Conservation (phyloP, 1,140 invertebrate species). For the Penaeus vannamei region DNA sequence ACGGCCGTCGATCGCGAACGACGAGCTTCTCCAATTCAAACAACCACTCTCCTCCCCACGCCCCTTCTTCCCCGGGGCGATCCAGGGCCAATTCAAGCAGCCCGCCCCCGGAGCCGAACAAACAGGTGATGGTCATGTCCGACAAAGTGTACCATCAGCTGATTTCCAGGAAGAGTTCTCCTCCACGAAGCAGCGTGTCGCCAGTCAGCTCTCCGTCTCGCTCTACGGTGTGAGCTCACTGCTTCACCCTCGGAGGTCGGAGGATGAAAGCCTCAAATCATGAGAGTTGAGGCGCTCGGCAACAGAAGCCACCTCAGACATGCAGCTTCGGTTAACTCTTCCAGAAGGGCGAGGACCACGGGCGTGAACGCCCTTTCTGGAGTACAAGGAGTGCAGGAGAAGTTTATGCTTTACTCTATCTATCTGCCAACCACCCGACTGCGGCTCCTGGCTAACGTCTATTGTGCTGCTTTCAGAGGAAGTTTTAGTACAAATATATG, state of each 20-base stretch:
- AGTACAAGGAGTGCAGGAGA: too few species aligned
- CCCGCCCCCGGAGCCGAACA: slow-evolving; percentile 35
- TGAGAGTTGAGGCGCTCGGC: not conserved
- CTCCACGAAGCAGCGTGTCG: slow-evolving; percentile 40
- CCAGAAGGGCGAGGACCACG: too few species aligned
- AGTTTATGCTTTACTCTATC: too few species aligned
- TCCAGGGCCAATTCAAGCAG: slow-evolving; percentile 49
- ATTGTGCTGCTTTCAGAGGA: too few species aligned
- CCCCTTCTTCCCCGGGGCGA: slow-evolving; percentile 30
- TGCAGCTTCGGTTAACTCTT: too few species aligned
- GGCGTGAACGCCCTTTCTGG: too few species aligned
- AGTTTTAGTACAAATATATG: too few species aligned
- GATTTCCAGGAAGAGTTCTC: slow-evolving; percentile 34
- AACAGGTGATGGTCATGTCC: slow-evolving; percentile 52
- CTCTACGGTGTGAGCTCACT: slow-evolving; percentile 39
- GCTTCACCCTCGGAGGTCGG: not conserved
- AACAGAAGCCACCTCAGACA: not conserved
- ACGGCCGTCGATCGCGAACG: slow-evolving; percentile 49
- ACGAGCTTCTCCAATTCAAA: slow-evolving; percentile 40
- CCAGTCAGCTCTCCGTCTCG: slow-evolving; percentile 49
- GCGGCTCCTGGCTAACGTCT: too few species aligned
- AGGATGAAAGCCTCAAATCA: not conserved
- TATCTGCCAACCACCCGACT: too few species aligned
- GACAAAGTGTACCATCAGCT: slow-evolving; percentile 47
- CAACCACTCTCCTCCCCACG: slow-evolving; percentile 35